These are phyloP conservation scores for Pimephales promelas DNA, from an alignment of 2,113 vertebrate species.

Conservation along the genomic window DNA sequence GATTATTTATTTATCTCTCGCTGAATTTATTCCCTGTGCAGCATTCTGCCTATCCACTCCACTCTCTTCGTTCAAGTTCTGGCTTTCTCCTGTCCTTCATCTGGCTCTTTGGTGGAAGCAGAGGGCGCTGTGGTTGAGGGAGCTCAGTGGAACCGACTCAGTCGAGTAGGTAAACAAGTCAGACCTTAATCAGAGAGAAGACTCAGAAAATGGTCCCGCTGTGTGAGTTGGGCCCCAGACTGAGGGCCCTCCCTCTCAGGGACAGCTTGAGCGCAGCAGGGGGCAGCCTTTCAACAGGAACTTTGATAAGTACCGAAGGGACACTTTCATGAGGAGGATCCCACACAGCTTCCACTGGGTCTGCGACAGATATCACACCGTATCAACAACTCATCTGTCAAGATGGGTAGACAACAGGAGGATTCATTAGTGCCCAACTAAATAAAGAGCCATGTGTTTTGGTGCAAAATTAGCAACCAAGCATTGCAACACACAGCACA, in stretches of 20 bases:
- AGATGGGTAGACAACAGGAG: conserved; percentile 28
- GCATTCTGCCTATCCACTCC: conserved; percentile 10
- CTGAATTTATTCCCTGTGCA: conserved; percentile 33
- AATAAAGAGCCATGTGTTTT: conserved; percentile 3
- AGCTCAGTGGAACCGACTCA: conserved; percentile 36
- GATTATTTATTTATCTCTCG: conserved; percentile 24
- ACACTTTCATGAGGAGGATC: not conserved
- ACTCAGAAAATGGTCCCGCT: conserved; percentile 2
- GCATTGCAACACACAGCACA: conserved; percentile 4
- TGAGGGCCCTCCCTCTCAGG: conserved; percentile 6
- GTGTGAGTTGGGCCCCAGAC: conserved; percentile 5
- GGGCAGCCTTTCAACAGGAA: not conserved
- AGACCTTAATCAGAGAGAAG: conserved; percentile 21
- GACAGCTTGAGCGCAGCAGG: conserved; percentile 32
- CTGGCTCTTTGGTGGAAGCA: conserved; percentile 26
- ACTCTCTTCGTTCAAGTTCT: not conserved
- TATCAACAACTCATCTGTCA: conserved; percentile 10
- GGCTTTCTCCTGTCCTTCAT: conserved; percentile 7
- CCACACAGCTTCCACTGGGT: conserved; percentile 2
- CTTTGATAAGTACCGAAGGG: conserved; percentile 21
- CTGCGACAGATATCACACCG: not conserved
- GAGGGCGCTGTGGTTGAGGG: conserved; percentile 31
- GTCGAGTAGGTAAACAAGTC: conserved; percentile 38
- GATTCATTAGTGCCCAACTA: conserved; percentile 26
- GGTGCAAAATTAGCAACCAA: not conserved